Evolutionary conservation across 2,797 vertebrate species (phyloP), one percentile per base, ranked within the genome.

Genomic region (Pteropus rufus): DNA sequence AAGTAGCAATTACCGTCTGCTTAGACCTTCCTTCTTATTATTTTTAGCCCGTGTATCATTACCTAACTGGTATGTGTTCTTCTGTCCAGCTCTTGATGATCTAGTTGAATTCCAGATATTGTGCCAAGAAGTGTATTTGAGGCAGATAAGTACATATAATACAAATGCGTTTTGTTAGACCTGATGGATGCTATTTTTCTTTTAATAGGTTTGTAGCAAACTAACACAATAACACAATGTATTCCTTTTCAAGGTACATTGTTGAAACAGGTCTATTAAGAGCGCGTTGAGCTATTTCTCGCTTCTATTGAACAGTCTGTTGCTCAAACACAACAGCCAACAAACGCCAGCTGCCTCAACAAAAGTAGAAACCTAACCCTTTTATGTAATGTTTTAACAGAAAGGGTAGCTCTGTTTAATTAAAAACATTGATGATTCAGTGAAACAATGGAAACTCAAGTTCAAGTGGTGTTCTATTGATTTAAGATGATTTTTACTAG

Each of bases 41-140:
- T 94, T 96, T 97, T 95, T 83, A 97, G 89, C 88, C 69, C 16
- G 54, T 86, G 94, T 97, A 95, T 97, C 95, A 94, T 97, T 95
- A 97, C 96, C 94, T 96, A 95, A 95, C 97, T 97, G 89, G 89
- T 95, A 94, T 90, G 89, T 93, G 93, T 93, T 97, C 91, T 93
- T 95, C 96, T 76, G 86, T 76, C 94, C 96, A 93, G 94, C 84
- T 95, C 96, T 96, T 94, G 96, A 96, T 96, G 96, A 97, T 96
- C 98, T 97, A 96, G 97, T 95, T 98, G 96, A 96, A 97, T 98
- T 97, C 89, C 87, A 96, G 95, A 97, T 95, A 95, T 97, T 97
- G 98, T 98, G 96, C 97, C 96, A 97, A 97, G 97, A 97, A 96
- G 97, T 96, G 97, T 98, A 98, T 98, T 98, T 96, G 96, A 97